phyloP scores from a whole-genome alignment of 2,113 vertebrate species.

The Tragelaphus buxtoni region DNA sequence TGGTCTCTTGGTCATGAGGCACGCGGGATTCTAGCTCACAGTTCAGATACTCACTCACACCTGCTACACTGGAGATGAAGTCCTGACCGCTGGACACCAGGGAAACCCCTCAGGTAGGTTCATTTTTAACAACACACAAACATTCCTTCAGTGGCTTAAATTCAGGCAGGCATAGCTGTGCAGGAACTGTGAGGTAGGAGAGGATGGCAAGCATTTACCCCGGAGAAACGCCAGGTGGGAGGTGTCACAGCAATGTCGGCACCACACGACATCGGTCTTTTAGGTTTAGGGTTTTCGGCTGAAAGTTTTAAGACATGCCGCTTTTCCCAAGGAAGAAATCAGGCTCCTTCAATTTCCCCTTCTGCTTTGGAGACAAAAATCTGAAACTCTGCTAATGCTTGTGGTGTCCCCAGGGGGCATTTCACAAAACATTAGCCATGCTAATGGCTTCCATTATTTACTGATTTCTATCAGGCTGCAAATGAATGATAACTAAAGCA shows the following conservation, averaged over 20 bases:
- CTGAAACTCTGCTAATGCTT: neutral
- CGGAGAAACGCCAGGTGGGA: neutral
- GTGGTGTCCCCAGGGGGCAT: neutral
- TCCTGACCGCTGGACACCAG: neutral
- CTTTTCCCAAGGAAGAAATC: neutral
- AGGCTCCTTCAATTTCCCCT: neutral
- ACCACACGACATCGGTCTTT: neutral
- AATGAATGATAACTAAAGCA: neutral
- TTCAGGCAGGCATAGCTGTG: neutral
- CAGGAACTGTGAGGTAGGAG: neutral
- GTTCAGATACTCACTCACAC: neutral
- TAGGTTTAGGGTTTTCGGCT: neutral
- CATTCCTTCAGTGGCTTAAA: neutral
- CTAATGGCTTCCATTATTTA: constrained; percentile 52
- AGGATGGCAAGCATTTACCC: neutral
- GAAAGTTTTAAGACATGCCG: neutral
- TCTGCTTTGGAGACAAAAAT: neutral
- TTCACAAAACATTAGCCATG: constrained; percentile 49
- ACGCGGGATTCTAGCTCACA: neutral
- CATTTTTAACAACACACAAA: neutral
- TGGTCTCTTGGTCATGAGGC: neutral
- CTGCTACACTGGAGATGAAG: neutral
- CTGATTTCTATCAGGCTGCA: constrained; percentile 16
- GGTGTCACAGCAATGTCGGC: neutral
- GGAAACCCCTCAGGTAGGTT: neutral